These are phyloP conservation scores for Caloenas nicobarica DNA, from an alignment of 2,113 vertebrate species.

Conservation along the genomic window DNA sequence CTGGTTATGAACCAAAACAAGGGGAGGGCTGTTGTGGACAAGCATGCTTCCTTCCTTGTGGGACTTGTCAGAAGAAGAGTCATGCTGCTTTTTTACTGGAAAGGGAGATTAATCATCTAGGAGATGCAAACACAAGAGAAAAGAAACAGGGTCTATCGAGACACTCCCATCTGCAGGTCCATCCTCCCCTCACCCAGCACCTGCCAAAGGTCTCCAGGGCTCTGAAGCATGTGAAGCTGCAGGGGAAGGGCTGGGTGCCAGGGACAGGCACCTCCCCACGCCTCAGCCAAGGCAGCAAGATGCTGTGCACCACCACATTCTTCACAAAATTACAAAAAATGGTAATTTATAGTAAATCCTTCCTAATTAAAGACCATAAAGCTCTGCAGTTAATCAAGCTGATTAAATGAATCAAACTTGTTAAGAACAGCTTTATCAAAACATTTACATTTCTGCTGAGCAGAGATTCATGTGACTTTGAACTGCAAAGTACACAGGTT, in stretches of 20 bases:
- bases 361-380: neutral
- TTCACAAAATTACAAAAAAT: constrained; percentile 27
- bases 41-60: neutral
- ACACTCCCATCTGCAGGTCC: neutral
- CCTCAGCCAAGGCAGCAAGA: neutral
- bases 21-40: neutral
- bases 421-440: constrained; percentile 64
- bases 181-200: neutral
- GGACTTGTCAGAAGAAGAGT: neutral
- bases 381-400: constrained; percentile 55
- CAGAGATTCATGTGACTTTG: constrained; percentile 55
- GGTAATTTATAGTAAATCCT: neutral
- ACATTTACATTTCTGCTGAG: constrained; percentile 72
- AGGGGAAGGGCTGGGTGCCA: neutral
- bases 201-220: neutral
- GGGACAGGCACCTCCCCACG: neutral
- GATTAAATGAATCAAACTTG: constrained; percentile 40
- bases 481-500: constrained; percentile 57
- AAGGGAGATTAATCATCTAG: neutral
- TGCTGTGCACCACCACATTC: neutral
- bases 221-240: neutral
- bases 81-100: neutral
- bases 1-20: neutral
- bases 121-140: neutral
- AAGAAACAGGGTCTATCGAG: neutral